Conservation (phyloP, 2,113 vertebrate species). For the Bombycilla garrulus region DNA sequence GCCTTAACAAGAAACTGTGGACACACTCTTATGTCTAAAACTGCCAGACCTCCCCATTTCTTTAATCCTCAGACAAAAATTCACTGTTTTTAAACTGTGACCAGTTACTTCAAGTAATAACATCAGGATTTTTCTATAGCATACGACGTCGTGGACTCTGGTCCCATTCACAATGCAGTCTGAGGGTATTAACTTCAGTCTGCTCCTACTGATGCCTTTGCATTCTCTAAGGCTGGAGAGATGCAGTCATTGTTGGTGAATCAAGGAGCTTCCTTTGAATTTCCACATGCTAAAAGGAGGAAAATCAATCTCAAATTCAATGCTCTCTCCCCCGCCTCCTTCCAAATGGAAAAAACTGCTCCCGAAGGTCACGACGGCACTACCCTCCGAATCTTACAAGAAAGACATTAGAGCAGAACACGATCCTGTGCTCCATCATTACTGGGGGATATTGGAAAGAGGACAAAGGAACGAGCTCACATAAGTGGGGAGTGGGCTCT, state of each 20-base stretch:
- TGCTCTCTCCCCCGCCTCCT: slow-evolving; percentile 35
- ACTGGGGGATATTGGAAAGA: slow-evolving; percentile 55
- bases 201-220: slow-evolving; percentile 14
- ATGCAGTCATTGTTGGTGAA: slow-evolving; percentile 53
- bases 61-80: background rate
- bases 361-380: slow-evolving; percentile 52
- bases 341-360: slow-evolving; percentile 61
- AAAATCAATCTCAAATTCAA: slow-evolving; percentile 70
- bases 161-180: background rate
- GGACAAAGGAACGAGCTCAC: slow-evolving; percentile 45
- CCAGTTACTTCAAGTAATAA: background rate
- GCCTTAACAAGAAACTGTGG: background rate
- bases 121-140: background rate
- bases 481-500: slow-evolving; percentile 51
- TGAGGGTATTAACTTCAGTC: slow-evolving; percentile 43
- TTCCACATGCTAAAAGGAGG: slow-evolving; percentile 63
- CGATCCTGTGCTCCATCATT: slow-evolving; percentile 49
- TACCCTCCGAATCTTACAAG: slow-evolving; percentile 64
- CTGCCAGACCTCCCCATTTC: background rate
- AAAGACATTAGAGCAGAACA: slow-evolving; percentile 68
- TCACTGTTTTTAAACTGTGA: background rate
- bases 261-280: slow-evolving; percentile 64
- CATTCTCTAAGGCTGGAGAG: slow-evolving; percentile 44
- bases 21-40: background rate
- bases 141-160: background rate